phyloP scores from a whole-genome alignment of 1,140 invertebrate species.

The Drosophila suzukii region DNA sequence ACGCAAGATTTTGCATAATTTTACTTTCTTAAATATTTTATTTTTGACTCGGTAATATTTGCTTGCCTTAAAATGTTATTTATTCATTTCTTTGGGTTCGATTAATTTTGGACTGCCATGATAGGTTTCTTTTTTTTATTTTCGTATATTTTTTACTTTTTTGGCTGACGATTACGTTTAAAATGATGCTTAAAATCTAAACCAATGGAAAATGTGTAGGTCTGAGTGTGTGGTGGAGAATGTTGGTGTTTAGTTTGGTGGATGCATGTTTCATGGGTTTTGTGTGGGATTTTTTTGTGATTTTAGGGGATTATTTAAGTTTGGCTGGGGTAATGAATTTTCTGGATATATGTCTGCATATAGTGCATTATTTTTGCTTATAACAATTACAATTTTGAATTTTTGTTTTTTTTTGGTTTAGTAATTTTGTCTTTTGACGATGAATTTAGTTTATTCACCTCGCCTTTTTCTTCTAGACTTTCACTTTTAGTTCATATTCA shows the following conservation, averaged over 20 bases:
- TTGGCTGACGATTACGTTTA: slow-evolving; percentile 77
- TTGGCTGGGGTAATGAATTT: slow-evolving; percentile 50
- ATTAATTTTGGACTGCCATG: slow-evolving; percentile 73
- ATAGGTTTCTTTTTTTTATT: slow-evolving; percentile 50
- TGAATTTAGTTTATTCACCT: slow-evolving; percentile 32
- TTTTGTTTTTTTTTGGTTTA: slow-evolving; percentile 44
- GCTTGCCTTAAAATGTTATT: slow-evolving; percentile 69
- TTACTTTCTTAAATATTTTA: slow-evolving; percentile 76
- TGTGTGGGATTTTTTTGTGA: slow-evolving; percentile 11
- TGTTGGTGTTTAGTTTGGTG: slow-evolving; percentile 36
- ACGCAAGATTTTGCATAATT: slow-evolving; percentile 72
- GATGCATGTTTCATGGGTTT: slow-evolving; percentile 10
- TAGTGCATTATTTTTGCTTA: slow-evolving; percentile 63
- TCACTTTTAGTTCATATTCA: slow-evolving; percentile 44
- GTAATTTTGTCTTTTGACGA: slow-evolving; percentile 42
- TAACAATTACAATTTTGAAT: slow-evolving; percentile 82
- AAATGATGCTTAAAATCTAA: slow-evolving; percentile 84
- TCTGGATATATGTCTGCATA: slow-evolving; percentile 74
- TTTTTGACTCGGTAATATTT: slow-evolving; percentile 56
- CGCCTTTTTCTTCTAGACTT: slow-evolving; percentile 19
- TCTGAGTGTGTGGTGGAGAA: slow-evolving; percentile 31
- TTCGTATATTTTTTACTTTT: slow-evolving; percentile 40
- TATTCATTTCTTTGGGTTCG: slow-evolving; percentile 56
- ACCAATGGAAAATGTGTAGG: slow-evolving; percentile 73
- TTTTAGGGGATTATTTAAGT: slow-evolving; percentile 28